phyloP scores from a whole-genome alignment of 2,113 vertebrate species.

The Charina bottae region DNA sequence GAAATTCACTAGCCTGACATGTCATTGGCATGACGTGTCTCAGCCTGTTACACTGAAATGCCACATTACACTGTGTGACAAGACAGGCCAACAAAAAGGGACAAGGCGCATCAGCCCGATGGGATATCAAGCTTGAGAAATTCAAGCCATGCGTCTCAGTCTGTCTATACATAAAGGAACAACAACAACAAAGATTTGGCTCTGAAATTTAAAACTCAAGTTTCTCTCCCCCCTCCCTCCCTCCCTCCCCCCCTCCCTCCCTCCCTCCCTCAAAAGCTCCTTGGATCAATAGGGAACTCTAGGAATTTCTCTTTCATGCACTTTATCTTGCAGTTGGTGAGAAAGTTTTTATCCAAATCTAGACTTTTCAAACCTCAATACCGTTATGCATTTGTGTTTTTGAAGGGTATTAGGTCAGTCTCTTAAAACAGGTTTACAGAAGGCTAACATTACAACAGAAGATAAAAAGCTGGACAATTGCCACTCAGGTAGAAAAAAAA shows the following conservation, averaged over 20 bases:
- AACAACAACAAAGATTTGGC: neutral
- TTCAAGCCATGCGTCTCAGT: constrained; percentile 55
- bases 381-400: neutral
- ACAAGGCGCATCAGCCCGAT: constrained; percentile 72
- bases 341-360: constrained; percentile 2
- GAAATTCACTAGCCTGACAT: constrained; percentile 75
- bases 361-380: neutral
- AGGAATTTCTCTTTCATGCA: neutral
- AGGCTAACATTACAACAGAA: neutral
- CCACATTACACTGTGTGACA: constrained; percentile 75
- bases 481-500: neutral
- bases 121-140: constrained; percentile 74
- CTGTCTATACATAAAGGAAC: neutral
- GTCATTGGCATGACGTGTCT: constrained; percentile 76
- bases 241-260: no score
- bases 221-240: constrained; percentile 28
- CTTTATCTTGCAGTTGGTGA: constrained; percentile 5
- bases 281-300: constrained; percentile 1
- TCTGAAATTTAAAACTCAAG: neutral
- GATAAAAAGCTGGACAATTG: neutral
- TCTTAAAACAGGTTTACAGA: neutral
- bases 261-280: constrained; percentile 8
- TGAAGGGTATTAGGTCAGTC: no score
- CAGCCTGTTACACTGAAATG: constrained; percentile 77
- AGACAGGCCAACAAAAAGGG: constrained; percentile 78